Evolutionary conservation across 1,140 invertebrate species (phyloP).

Genomic region (Drosophila cardini): DNA sequence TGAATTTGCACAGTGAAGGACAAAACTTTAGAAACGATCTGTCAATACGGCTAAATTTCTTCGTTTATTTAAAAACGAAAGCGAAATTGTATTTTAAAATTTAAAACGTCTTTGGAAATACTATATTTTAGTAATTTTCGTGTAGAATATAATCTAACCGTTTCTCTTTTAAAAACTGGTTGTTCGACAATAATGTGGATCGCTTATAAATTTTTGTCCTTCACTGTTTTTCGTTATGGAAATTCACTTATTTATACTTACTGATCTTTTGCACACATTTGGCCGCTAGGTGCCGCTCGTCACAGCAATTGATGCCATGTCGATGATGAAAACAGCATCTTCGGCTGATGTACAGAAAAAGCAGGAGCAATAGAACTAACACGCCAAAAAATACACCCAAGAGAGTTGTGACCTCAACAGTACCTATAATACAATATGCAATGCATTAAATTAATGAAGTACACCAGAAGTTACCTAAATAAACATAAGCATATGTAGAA

Average conservation of each 20-base stretch:
- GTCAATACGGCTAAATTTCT: no score
- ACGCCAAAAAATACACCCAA: slow-evolving; percentile 91
- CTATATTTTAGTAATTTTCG: no score
- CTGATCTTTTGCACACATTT: slow-evolving; percentile 85
- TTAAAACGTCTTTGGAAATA: no score
- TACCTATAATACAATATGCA: slow-evolving; percentile 86
- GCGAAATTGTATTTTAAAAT: no score
- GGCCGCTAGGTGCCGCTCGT: slow-evolving; percentile 86
- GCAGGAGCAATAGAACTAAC: slow-evolving; percentile 90
- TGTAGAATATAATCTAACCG: no score
- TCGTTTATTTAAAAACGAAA: no score
- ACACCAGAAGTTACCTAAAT: slow-evolving; percentile 4
- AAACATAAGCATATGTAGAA: slow-evolving; percentile 5
- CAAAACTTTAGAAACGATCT: neutral
- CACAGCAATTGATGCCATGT: slow-evolving; percentile 87
- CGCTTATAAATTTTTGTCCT: neutral
- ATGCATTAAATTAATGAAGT: neutral
- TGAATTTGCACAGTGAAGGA: neutral
- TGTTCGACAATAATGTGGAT: neutral
- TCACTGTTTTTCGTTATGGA: neutral
- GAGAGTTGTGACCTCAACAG: slow-evolving; percentile 91
- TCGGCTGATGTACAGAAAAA: slow-evolving; percentile 92
- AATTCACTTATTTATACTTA: slow-evolving; percentile 64
- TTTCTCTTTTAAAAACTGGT: no score
- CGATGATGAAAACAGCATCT: slow-evolving; percentile 90